Percentiles rank a stretch among this genome's conserved stretches.
Conservation (phyloP, 2,888 invertebrate species). For the Cylindroiulus punctatus region DNA sequence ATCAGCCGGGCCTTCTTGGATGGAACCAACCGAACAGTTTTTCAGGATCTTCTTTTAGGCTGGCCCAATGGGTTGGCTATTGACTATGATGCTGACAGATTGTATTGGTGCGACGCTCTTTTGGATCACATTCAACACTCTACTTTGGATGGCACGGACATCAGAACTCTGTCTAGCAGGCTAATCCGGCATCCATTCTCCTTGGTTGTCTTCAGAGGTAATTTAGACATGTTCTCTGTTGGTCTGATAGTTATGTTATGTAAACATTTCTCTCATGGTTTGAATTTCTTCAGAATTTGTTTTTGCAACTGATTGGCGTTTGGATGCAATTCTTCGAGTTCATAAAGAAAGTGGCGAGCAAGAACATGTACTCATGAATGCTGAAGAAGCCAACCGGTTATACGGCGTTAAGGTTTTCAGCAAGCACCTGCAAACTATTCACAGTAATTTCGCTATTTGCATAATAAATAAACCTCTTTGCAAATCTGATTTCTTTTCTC, state of each 20-base stretch:
- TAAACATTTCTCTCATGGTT: not conserved
- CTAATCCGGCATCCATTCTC: conserved; percentile 90
- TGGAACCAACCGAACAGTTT: conserved; percentile 85
- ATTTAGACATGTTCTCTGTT: not conserved
- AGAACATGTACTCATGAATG: conserved; percentile 85
- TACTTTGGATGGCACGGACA: conserved; percentile 88
- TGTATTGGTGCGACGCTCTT: conserved; percentile 98
- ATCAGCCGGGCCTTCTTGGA: conserved; percentile 93
- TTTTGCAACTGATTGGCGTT: conserved; percentile 97
- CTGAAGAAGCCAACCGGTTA: conserved; percentile 87
- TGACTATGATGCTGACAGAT: conserved; percentile 84
- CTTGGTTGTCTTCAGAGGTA: conserved; percentile 78
- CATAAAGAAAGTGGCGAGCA: conserved; percentile 89
- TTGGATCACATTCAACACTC: conserved; percentile 96
- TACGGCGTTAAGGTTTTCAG: conserved; percentile 83
- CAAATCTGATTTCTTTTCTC: not conserved
- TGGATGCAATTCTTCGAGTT: conserved; percentile 91
- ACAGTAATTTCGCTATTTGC: conserved; percentile 58
- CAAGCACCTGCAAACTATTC: conserved; percentile 61
- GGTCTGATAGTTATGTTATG: not conserved
- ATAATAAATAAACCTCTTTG: conserved; percentile 69
- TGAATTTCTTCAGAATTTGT: conserved; percentile 75
- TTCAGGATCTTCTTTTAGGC: conserved; percentile 89
- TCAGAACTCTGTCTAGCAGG: conserved; percentile 86
- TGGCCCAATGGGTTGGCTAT: conserved; percentile 98